A percentile compares a stretch with the other conserved stretches of the same genome.
Evolutionary conservation across 1,140 invertebrate genomes (phyloP).

Genomic region (Limonius californicus): DNA sequence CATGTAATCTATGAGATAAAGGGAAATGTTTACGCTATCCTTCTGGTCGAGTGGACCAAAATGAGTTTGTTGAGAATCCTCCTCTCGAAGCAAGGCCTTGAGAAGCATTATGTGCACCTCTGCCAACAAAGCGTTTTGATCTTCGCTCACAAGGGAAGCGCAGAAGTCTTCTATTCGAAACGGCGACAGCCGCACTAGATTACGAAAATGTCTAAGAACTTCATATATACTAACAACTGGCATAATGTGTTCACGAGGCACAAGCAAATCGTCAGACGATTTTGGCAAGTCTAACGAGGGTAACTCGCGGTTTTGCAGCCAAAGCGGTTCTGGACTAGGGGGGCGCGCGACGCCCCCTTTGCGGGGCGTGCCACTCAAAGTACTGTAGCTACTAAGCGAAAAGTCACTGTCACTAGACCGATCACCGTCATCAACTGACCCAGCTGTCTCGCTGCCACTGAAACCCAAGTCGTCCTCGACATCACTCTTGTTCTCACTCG

Average conservation of each 20-base stretch:
- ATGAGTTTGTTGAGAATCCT: conserved; percentile 91
- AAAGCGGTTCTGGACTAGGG: conserved; percentile 81
- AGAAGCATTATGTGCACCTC: conserved; percentile 92
- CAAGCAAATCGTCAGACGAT: conserved; percentile 85
- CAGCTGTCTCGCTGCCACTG: conserved; percentile 63
- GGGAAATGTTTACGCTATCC: conserved; percentile 89
- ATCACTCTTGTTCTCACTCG: conserved; percentile 72
- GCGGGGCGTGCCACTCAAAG: conserved; percentile 60
- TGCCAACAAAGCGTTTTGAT: conserved; percentile 83
- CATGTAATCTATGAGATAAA: conserved; percentile 89
- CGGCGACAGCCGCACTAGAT: conserved; percentile 84
- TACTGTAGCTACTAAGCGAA: conserved; percentile 74
- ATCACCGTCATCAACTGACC: conserved; percentile 62
- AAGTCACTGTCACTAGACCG: conserved; percentile 84
- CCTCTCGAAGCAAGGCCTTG: conserved; percentile 87
- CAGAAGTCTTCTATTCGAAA: conserved; percentile 96
- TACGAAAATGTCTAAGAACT: conserved; percentile 86
- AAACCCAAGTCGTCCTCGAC: conserved; percentile 66
- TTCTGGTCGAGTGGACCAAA: conserved; percentile 95
- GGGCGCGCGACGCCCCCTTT: conserved; percentile 56
- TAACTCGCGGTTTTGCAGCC: conserved; percentile 77
- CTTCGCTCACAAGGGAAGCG: conserved; percentile 84
- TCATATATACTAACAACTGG: conserved; percentile 86
- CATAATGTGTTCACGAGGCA: conserved; percentile 76
- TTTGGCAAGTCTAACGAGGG: conserved; percentile 75